A percentile compares a stretch with the other conserved stretches of the same genome.
phyloP scores from a whole-genome alignment of 2,888 invertebrate genomes.

The Lasius fuliginosus region DNA sequence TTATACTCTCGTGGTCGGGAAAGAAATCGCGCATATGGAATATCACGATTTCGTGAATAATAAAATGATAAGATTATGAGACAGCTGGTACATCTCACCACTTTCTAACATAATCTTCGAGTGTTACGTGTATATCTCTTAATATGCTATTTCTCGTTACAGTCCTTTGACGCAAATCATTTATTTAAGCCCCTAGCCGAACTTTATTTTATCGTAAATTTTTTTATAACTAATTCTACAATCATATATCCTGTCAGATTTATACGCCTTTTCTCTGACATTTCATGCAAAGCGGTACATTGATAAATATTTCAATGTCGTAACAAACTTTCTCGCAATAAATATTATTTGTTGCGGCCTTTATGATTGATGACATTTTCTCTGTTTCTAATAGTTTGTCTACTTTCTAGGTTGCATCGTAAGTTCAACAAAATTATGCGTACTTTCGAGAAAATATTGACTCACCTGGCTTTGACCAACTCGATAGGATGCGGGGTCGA shows the following conservation, averaged over 20 bases:
- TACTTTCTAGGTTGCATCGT: not conserved
- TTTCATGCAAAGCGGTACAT: not conserved
- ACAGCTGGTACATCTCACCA: not conserved
- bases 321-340: conserved; percentile 24
- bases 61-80: conserved; percentile 21
- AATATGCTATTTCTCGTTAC: not conserved
- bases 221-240: conserved; percentile 14
- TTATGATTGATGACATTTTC: conserved; percentile 23
- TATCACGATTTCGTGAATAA: conserved; percentile 45
- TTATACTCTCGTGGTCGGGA: not conserved
- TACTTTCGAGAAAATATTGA: conserved; percentile 8
- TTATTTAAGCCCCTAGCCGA: not conserved
- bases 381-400: not conserved
- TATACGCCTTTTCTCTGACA: not conserved
- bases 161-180: conserved; percentile 10
- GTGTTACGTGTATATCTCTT: conserved; percentile 3
- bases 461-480: conserved; percentile 97
- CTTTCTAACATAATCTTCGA: conserved; percentile 28
- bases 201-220: conserved; percentile 11
- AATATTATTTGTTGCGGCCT: conserved; percentile 5
- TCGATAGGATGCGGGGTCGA: conserved; percentile 94
- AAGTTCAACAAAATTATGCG: not conserved
- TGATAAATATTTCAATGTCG: conserved; percentile 13
- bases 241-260: not conserved
- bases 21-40: not conserved